Percentiles rank a stretch among this genome's conserved stretches.
These are phyloP conservation scores for Scalopus aquaticus DNA, from an alignment of 2,113 vertebrate genomes.

Conservation along the genomic window DNA sequence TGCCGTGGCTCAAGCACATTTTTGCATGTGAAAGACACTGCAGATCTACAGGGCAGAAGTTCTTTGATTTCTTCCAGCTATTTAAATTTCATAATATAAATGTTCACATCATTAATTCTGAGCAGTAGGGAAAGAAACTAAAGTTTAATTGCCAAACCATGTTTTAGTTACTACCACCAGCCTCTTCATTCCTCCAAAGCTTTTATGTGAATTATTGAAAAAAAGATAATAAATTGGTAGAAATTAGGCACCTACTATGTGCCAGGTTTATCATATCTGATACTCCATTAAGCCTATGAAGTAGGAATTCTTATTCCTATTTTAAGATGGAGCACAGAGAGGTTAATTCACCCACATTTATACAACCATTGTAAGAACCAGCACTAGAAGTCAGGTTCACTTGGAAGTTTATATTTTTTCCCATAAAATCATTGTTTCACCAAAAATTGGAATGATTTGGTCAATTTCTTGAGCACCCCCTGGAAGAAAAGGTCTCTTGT, in stretches of 20 bases:
- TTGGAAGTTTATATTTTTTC: not conserved
- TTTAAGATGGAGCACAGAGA: not conserved
- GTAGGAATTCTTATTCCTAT: not conserved
- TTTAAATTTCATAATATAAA: not conserved
- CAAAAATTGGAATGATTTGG: not conserved
- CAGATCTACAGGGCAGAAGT: not conserved
- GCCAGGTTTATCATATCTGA: not conserved
- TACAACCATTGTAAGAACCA: not conserved
- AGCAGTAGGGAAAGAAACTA: not conserved
- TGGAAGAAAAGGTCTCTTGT: not conserved
- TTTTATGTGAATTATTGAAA: constrained; percentile 7
- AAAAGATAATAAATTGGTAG: not conserved
- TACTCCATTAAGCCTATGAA: not conserved
- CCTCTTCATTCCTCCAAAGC: not conserved
- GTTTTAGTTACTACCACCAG: not conserved
- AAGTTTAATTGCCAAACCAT: not conserved
- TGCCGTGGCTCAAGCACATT: not conserved
- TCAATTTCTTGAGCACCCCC: not conserved
- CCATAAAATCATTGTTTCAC: not conserved
- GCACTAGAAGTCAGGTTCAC: not conserved
- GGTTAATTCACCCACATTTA: not conserved
- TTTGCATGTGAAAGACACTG: not conserved
- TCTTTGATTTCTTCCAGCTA: not conserved
- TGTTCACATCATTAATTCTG: not conserved
- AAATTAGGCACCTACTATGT: not conserved